These are phyloP conservation scores for Uria lomvia DNA, from an alignment of 2,113 vertebrate genomes.

Conservation along the genomic window DNA sequence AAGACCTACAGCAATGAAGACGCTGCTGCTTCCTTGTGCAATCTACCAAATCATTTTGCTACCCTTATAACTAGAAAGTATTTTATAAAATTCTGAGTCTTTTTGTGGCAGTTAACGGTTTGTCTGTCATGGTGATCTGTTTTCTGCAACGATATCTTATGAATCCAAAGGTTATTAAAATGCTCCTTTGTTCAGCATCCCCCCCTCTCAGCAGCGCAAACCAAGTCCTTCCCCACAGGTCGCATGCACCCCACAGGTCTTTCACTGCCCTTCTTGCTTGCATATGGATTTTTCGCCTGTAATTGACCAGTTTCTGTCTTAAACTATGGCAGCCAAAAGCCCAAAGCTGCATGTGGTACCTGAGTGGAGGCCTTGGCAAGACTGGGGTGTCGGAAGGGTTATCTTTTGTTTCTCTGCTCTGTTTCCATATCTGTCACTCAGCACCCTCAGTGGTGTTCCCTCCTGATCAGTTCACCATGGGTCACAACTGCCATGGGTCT, in stretches of 20 bases:
- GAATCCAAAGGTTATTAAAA: background rate
- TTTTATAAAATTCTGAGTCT: background rate
- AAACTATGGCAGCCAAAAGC: background rate
- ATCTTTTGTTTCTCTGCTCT: background rate
- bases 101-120: background rate
- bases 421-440: background rate
- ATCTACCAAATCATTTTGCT: background rate
- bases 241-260: rapidly evolving
- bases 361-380: background rate
- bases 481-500: background rate
- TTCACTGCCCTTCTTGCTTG: background rate
- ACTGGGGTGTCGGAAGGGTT: background rate
- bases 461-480: background rate
- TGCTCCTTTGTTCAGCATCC: background rate
- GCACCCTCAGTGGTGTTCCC: background rate
- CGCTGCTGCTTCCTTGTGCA: background rate
- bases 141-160: background rate
- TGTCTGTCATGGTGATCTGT: background rate
- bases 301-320: background rate
- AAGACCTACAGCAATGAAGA: background rate
- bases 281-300: background rate
- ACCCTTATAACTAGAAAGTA: background rate
- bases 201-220: background rate
- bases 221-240: background rate
- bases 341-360: background rate